Evolutionary conservation across 2,797 vertebrate species (phyloP).

Genomic region (Manis javanica): DNA sequence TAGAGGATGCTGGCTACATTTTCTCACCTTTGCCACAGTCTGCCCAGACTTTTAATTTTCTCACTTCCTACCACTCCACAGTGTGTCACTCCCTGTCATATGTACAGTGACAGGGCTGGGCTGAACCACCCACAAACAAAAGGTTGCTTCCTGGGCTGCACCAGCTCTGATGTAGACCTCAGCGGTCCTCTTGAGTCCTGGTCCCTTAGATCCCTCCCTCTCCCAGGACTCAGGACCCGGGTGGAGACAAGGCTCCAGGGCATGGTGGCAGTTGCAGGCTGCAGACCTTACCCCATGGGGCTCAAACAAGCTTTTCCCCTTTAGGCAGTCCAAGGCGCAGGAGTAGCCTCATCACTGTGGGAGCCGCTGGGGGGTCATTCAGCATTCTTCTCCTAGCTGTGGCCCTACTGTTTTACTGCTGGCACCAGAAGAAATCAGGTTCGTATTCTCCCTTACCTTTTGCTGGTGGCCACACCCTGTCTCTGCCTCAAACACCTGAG

Average conservation of each 20-base stretch:
- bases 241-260: background rate
- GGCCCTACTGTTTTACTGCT: background rate
- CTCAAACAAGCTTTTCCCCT: background rate
- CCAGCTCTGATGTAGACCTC: background rate
- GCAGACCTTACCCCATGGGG: background rate
- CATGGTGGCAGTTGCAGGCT: background rate
- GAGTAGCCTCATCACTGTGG: accelerated
- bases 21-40: background rate
- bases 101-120: background rate
- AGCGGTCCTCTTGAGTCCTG: too few species aligned
- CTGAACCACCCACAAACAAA: background rate
- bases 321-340: background rate
- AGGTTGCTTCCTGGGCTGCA: background rate
- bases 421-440: background rate
- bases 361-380: background rate
- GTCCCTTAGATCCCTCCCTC: background rate
- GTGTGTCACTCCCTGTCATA: too few species aligned
- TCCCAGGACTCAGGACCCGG: background rate
- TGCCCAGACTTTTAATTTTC: background rate
- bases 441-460: background rate
- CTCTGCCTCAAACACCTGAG: background rate
- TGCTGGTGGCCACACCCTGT: background rate
- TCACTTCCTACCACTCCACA: background rate
- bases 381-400: background rate
- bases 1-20: background rate